phyloP scores from a whole-genome alignment of 2,888 invertebrate genomes.

The Phaedon cochleariae region DNA sequence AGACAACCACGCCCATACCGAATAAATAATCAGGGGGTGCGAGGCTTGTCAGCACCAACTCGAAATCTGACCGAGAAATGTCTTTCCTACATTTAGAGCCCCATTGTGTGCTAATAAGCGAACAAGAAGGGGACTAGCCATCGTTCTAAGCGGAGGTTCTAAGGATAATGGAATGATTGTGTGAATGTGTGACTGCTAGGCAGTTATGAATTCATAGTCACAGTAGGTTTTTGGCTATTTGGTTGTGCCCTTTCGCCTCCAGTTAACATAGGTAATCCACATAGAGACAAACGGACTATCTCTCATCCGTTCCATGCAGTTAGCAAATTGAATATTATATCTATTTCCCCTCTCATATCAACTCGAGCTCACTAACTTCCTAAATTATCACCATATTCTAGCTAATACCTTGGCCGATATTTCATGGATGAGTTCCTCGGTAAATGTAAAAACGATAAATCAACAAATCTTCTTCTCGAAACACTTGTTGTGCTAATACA shows the following conservation, averaged over 20 bases:
- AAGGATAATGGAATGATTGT: constrained; percentile 28
- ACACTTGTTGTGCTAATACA: too few relatives aligned
- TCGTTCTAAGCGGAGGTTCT: too few relatives aligned
- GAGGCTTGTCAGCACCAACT: constrained; percentile 38
- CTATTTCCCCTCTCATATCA: too few relatives aligned
- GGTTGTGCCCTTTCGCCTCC: background rate
- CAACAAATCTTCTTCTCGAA: too few relatives aligned
- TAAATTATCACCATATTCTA: too few relatives aligned
- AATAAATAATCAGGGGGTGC: constrained; percentile 39
- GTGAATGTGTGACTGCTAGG: constrained; percentile 13
- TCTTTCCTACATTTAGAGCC: constrained; percentile 41
- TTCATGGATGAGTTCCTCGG: too few relatives aligned
- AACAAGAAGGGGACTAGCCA: constrained; percentile 37
- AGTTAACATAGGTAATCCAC: background rate
- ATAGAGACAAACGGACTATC: background rate
- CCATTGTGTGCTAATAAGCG: constrained; percentile 43
- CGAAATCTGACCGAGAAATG: constrained; percentile 44
- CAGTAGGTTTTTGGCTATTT: background rate
- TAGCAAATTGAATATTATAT: too few relatives aligned
- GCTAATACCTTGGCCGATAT: too few relatives aligned
- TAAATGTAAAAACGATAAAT: too few relatives aligned
- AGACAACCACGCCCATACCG: constrained; percentile 31
- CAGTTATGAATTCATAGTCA: constrained; percentile 12
- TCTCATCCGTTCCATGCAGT: too few relatives aligned
- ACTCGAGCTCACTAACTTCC: too few relatives aligned